A percentile compares a stretch with the other conserved stretches of the same genome.
Evolutionary conservation across 1,140 invertebrate species (phyloP).

Genomic region (Thaumatotibia leucotreta): DNA sequence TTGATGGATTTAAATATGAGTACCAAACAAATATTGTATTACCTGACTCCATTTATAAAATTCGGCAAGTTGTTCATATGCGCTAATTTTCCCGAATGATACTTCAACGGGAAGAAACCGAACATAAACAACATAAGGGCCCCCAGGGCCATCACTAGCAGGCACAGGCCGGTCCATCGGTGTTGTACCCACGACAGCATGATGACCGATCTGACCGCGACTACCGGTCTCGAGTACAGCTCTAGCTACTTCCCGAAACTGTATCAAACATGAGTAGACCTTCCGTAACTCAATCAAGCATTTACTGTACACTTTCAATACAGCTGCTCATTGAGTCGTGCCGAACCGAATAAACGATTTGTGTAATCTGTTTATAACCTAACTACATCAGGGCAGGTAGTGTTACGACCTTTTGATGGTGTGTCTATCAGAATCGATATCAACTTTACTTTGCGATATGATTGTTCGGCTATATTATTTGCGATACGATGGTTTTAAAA

Average conservation of each 20-base stretch:
- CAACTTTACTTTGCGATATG: not conserved
- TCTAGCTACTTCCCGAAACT: not conserved
- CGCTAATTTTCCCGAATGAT: slow-evolving; percentile 69
- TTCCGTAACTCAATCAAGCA: slow-evolving; percentile 7
- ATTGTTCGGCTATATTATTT: no score
- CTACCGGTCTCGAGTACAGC: not conserved
- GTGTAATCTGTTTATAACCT: not conserved
- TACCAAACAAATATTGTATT: slow-evolving; percentile 14
- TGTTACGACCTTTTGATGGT: not conserved
- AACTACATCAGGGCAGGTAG: not conserved
- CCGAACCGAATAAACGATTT: not conserved
- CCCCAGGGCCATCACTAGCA: slow-evolving; percentile 50
- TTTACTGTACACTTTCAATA: slow-evolving; percentile 1
- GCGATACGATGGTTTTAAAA: not conserved
- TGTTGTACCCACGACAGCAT: slow-evolving; percentile 63
- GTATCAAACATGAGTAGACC: not conserved
- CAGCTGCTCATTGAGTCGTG: not conserved
- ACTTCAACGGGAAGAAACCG: slow-evolving; percentile 79
- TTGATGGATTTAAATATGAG: not conserved
- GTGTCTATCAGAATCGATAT: not conserved
- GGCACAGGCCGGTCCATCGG: slow-evolving; percentile 63
- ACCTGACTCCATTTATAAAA: slow-evolving; percentile 76
- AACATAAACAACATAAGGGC: slow-evolving; percentile 76
- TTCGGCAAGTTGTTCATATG: slow-evolving; percentile 75
- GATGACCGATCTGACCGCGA: slow-evolving; percentile 17